Evolutionary conservation across 2,113 vertebrate genomes (phyloP).

Genomic region (Asarcornis scutulata): DNA sequence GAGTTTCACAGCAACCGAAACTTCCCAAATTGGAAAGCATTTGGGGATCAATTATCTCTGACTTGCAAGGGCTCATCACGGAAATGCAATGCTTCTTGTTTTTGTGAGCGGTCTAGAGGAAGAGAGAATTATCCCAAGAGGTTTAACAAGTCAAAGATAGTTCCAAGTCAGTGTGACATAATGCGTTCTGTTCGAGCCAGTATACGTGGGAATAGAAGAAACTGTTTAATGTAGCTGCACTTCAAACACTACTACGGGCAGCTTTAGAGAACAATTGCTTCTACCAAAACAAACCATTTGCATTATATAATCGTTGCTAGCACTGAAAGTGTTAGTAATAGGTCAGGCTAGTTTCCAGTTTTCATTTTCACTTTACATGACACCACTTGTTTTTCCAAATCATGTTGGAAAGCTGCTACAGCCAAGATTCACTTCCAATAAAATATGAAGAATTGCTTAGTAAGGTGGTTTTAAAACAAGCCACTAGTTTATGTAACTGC

Average conservation of each 20-base stretch:
- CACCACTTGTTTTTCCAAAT: not conserved
- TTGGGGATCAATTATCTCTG: not conserved
- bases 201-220: not conserved
- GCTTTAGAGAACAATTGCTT: not conserved
- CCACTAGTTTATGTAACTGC: constrained; percentile 60
- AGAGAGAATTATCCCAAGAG: not conserved
- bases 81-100: constrained; percentile 7
- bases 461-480: constrained; percentile 31
- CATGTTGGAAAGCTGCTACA: not conserved
- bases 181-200: not conserved
- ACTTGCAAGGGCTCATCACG: not conserved
- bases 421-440: not conserved
- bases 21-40: not conserved
- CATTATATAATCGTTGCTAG: constrained; percentile 5
- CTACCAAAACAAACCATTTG: constrained; percentile 32
- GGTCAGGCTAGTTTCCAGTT: not conserved
- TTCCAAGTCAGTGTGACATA: not conserved
- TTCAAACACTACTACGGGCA: not conserved
- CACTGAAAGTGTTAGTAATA: not conserved
- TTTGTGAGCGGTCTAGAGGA: not conserved
- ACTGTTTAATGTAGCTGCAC: not conserved
- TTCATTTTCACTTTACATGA: not conserved
- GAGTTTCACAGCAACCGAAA: constrained; percentile 11
- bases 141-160: constrained; percentile 37
- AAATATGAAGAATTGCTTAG: not conserved